Conservation (phyloP, 2,797 vertebrate genomes). For the Garrulus glandarius region DNA sequence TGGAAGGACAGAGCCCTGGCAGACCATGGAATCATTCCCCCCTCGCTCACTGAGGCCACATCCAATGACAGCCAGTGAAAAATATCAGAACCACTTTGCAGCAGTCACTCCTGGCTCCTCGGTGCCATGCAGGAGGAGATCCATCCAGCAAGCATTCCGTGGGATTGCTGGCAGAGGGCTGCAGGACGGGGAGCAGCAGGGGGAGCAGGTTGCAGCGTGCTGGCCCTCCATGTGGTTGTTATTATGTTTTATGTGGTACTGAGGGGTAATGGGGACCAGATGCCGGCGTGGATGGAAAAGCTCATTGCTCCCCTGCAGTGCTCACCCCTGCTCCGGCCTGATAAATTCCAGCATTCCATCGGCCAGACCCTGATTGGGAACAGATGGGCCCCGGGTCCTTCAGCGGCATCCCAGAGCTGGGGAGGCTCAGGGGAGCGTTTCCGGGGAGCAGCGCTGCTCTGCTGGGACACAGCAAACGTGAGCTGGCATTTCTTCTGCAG, state of each 20-base stretch:
- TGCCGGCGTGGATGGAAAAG: constrained; percentile 60
- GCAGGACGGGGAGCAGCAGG: not conserved
- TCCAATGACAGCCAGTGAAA: accelerated
- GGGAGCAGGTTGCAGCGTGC: constrained; percentile 47
- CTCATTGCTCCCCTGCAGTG: constrained; percentile 67
- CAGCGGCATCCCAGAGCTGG: constrained; percentile 14
- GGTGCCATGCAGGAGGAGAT: not conserved
- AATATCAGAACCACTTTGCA: not conserved
- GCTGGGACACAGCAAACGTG: not conserved
- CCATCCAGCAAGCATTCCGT: not conserved
- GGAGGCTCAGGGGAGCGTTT: not conserved
- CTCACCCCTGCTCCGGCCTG: constrained; percentile 66
- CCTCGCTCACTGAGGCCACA: accelerated
- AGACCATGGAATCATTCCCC: not conserved
- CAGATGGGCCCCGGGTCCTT: constrained; percentile 68
- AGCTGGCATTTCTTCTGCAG: not conserved
- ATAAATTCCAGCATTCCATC: constrained; percentile 66
- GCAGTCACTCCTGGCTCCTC: not conserved
- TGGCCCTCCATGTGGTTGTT: constrained; percentile 50
- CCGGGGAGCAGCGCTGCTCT: constrained; percentile 25
- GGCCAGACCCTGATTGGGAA: constrained; percentile 73
- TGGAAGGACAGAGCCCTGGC: not conserved
- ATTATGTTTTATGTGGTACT: constrained; percentile 55
- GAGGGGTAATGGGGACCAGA: constrained; percentile 71
- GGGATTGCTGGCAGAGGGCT: not conserved